These are phyloP conservation scores for Fringilla coelebs DNA, from an alignment of 2,797 vertebrate species.

Conservation along the genomic window DNA sequence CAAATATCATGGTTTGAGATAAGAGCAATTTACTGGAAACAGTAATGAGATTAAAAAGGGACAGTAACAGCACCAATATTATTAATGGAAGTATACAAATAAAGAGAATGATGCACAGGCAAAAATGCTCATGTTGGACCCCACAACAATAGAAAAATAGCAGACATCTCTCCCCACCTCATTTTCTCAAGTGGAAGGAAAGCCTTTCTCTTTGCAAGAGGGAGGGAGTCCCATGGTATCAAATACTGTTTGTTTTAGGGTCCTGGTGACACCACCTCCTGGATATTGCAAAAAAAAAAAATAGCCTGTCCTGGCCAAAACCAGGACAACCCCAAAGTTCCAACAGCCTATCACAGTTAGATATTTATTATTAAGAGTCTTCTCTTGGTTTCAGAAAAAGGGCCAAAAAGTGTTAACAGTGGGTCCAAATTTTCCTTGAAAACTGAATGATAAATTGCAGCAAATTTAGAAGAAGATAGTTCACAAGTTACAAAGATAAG, in stretches of 20 bases:
- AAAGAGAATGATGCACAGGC: not conserved
- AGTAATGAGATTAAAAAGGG: not conserved
- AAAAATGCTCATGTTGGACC: not conserved
- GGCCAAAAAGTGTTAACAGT: not conserved
- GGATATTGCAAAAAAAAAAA: not conserved
- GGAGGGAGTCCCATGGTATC: not conserved
- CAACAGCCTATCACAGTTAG: not conserved
- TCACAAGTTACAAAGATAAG: not conserved
- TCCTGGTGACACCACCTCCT: not conserved
- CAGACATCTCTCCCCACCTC: not conserved
- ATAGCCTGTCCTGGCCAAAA: not conserved
- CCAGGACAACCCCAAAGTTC: not conserved
- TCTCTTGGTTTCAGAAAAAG: not conserved
- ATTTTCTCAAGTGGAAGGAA: not conserved
- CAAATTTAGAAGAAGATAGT: not conserved
- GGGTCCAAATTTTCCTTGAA: not conserved
- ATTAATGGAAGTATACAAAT: not conserved
- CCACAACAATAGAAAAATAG: not conserved
- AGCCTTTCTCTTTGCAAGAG: rapidly evolving
- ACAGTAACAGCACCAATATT: not conserved
- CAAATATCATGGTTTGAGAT: not conserved
- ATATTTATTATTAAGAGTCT: not conserved
- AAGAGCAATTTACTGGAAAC: not conserved
- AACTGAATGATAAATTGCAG: not conserved
- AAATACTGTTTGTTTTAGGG: not conserved